These are phyloP conservation scores for Drosophila barbarae DNA, from an alignment of 2,888 invertebrate genomes.

Conservation along the genomic window DNA sequence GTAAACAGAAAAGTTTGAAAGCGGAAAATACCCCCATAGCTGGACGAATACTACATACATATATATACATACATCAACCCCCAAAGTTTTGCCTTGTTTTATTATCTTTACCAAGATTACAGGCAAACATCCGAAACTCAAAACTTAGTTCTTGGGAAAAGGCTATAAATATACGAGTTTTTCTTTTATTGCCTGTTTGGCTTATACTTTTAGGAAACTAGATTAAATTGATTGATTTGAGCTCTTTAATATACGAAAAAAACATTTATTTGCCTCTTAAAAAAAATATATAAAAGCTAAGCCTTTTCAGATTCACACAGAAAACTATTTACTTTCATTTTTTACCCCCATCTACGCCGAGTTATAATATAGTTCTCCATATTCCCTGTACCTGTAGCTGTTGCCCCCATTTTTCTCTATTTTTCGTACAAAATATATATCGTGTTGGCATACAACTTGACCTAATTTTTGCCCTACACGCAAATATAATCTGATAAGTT, in stretches of 20 bases:
- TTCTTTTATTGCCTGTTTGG: not conserved
- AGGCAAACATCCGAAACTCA: not conserved
- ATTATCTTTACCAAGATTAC: slow-evolving; percentile 4
- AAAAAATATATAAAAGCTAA: not conserved
- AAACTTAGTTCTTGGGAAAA: not conserved
- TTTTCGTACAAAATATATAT: not conserved
- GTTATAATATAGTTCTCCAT: not conserved
- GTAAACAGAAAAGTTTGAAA: slow-evolving; percentile 22
- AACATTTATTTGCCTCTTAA: not conserved
- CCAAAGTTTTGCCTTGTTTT: not conserved
- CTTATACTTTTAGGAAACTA: not conserved
- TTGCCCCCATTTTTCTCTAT: not conserved
- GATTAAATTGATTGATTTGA: slow-evolving; percentile 1
- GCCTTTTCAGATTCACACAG: not conserved
- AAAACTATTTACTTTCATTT: not conserved
- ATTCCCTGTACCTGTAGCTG: not conserved
- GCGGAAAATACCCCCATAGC: not conserved
- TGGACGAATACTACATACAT: not conserved
- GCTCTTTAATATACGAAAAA: too few relatives aligned
- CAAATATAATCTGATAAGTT: slow-evolving; percentile 1
- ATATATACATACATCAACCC: not conserved
- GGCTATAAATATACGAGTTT: not conserved
- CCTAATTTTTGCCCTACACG: slow-evolving; percentile 8
- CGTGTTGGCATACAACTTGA: slow-evolving; percentile 5
- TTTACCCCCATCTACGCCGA: not conserved